Evolutionary conservation across 2,797 vertebrate genomes (phyloP), one percentile per base, ranked within the genome.

Genomic region (Alca torda): DNA sequence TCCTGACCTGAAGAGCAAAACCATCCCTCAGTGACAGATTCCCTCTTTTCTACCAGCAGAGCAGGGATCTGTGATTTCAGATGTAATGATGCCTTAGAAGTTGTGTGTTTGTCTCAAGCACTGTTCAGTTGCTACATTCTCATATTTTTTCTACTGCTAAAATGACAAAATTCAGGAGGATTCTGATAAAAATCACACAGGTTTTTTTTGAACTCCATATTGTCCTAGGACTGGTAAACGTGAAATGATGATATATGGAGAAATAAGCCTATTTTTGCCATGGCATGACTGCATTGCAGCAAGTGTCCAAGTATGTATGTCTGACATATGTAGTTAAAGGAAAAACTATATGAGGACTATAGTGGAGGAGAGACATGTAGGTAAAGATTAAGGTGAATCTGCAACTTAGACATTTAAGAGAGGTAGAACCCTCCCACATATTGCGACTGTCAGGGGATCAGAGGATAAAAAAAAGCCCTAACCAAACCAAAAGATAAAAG

Each of bases 41-140:
- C 57, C 16, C 2, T 79, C 33, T 68, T 72, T 56, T 64, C 39
- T 33, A 68, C 25, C 33, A 74, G 26, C 30, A 85, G 56, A 89
- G 30, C 63, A 74, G 19, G 17, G 19, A 26, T 51, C n/a, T 79
- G 20, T 63, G 67, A 90, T 51, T 84, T 86, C 37, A 84, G 54
- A 39, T 61, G 15, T 30, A 70, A 57, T 5, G 25, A 35, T 39
- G 3, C 39, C 30, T 60, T 33, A 26, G 26, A 78, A 67, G n/a
- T 11, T 31, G 10, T 35, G 10, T 3, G 8, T 31, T 89, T 0
- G 0, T 63, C 28, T 70, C 31, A 77, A 67, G 33, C 8, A 20
- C 13, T 51, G 5, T 21, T 87, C 43, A 56, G 20, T 17, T 84
- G 46, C 19, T 46, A 65, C 11, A 28, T 35, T 76, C 12, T 50